Evolutionary conservation across 2,888 invertebrate genomes (phyloP).

Genomic region (Leptopilina syphax): DNA sequence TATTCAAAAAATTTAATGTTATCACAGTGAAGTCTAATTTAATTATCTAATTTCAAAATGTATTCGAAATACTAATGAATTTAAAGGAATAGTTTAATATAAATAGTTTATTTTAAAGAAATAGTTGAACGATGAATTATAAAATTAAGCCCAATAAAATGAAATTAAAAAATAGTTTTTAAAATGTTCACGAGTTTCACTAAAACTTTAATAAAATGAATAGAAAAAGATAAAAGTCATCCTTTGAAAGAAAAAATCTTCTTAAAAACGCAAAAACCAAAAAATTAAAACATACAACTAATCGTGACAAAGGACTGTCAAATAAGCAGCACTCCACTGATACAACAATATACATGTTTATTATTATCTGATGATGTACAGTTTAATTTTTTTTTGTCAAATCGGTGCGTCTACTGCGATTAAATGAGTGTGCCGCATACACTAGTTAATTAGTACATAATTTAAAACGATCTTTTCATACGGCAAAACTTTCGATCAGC

Average conservation of each 20-base stretch:
- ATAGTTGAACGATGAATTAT: no score
- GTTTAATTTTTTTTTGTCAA: conserved; percentile 45
- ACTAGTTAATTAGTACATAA: conserved; percentile 28
- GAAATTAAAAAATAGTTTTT: no score
- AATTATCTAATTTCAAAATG: no score
- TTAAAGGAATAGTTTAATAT: no score
- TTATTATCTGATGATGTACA: conserved; percentile 71
- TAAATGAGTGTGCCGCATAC: conserved; percentile 43
- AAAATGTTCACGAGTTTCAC: no score
- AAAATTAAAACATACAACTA: background rate
- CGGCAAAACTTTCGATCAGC: conserved; percentile 51
- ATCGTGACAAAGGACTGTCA: conserved; percentile 48
- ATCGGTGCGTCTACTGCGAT: conserved; percentile 28
- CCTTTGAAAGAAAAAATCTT: background rate
- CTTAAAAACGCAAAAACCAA: background rate
- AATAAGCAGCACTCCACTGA: conserved; percentile 23
- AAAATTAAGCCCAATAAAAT: no score
- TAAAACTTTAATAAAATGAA: no score
- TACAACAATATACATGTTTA: conserved; percentile 75
- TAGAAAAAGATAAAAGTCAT: background rate
- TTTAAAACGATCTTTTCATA: conserved; percentile 39
- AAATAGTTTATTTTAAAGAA: no score
- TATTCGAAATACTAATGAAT: no score
- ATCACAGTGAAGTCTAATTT: no score
- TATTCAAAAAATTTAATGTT: no score